These are phyloP conservation scores for Mimachlamys varia DNA, from an alignment of 2,888 invertebrate species.

Conservation along the genomic window DNA sequence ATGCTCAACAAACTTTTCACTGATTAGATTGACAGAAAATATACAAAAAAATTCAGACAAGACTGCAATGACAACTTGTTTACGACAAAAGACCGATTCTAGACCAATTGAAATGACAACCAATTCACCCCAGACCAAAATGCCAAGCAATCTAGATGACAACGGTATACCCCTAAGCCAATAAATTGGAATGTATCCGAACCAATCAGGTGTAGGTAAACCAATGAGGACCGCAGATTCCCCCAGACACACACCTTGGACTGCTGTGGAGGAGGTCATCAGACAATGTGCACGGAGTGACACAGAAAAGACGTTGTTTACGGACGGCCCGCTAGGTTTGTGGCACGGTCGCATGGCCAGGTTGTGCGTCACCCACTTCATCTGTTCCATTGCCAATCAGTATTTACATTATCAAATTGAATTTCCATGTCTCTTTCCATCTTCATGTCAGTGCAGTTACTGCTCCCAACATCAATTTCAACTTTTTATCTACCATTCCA, in stretches of 20 bases:
- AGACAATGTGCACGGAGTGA: neutral
- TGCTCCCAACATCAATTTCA: conserved; percentile 6
- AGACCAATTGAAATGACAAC: neutral
- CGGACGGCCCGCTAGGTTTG: neutral
- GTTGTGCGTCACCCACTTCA: neutral
- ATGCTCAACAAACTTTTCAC: neutral
- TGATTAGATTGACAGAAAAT: neutral
- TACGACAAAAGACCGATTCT: neutral
- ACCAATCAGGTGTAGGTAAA: neutral
- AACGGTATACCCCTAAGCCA: neutral
- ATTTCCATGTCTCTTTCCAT: conserved; percentile 36
- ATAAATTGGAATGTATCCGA: conserved; percentile 19
- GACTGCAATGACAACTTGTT: neutral
- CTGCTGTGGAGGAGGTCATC: neutral
- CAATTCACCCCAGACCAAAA: neutral
- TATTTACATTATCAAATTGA: conserved; percentile 28
- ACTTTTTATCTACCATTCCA: neutral
- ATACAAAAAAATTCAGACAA: neutral
- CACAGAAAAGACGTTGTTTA: neutral
- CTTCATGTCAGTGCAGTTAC: neutral
- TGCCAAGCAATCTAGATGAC: neutral
- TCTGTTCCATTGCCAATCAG: neutral
- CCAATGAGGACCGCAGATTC: neutral
- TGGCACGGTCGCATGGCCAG: neutral
- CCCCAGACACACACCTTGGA: conserved; percentile 16